phyloP scores from a whole-genome alignment of 2,113 vertebrate genomes.

The Etia nguti region DNA sequence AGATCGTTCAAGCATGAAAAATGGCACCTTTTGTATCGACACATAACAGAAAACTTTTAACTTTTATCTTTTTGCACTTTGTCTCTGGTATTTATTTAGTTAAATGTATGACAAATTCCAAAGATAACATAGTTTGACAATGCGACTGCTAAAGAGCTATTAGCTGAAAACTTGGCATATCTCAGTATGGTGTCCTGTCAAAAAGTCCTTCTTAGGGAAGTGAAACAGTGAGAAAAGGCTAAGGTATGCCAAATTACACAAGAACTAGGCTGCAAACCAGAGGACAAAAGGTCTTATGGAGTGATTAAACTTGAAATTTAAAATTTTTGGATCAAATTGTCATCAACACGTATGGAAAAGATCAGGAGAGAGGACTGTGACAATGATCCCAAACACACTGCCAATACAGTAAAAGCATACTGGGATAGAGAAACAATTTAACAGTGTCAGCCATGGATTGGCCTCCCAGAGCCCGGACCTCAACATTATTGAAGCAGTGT shows the following conservation, averaged over 20 bases:
- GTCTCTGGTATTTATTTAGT: not conserved
- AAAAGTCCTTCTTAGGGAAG: not conserved
- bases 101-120: not conserved
- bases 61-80: not conserved
- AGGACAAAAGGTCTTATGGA: not conserved
- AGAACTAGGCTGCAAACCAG: not conserved
- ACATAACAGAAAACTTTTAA: not conserved
- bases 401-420: not conserved
- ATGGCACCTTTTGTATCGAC: not conserved
- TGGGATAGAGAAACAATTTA: not conserved
- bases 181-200: not conserved
- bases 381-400: not conserved
- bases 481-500: not conserved
- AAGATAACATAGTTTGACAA: not conserved
- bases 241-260: not conserved
- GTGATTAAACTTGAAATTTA: not conserved
- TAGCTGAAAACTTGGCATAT: not conserved
- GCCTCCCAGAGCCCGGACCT: not conserved
- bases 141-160: not conserved
- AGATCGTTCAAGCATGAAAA: not conserved
- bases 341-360: not conserved
- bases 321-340: not conserved
- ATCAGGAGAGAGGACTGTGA: not conserved
- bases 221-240: not conserved
- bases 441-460: not conserved